Conservation (phyloP, 2,113 vertebrate species). For the Serilophus lunatus region DNA sequence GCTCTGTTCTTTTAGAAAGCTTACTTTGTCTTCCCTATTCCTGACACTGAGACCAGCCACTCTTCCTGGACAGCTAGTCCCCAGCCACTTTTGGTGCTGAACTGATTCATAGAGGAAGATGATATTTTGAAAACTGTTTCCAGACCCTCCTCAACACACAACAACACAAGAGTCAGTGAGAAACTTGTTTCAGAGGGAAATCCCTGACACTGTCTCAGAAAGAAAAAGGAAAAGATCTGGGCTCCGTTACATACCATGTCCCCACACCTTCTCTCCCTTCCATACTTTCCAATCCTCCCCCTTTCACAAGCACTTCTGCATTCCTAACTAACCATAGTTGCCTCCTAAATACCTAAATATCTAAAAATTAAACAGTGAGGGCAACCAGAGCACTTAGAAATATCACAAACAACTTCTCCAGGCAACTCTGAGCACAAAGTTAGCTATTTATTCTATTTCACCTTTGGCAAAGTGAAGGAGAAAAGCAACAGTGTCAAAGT, state of each 20-base stretch:
- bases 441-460: not conserved
- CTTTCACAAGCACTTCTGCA: not conserved
- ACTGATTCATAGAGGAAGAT: not conserved
- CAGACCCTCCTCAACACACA: not conserved
- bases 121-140: not conserved
- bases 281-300: not conserved
- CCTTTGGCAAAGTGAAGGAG: slow-evolving; percentile 2
- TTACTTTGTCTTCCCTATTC: not conserved
- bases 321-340: not conserved
- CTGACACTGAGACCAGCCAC: not conserved
- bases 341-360: not conserved
- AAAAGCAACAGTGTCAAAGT: slow-evolving; percentile 16
- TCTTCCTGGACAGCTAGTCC: not conserved
- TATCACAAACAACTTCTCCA: slow-evolving; percentile 6
- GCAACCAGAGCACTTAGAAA: slow-evolving; percentile 15
- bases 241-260: not conserved
- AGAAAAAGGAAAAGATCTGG: not conserved
- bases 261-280: not conserved
- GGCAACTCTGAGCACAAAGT: not conserved
- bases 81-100: not conserved
- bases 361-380: slow-evolving; percentile 2
- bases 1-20: not conserved
- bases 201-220: not conserved
- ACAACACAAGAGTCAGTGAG: not conserved
- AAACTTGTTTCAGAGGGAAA: not conserved